Evolutionary conservation across 2,797 vertebrate genomes (phyloP).

Genomic region (Acanthornis magna): DNA sequence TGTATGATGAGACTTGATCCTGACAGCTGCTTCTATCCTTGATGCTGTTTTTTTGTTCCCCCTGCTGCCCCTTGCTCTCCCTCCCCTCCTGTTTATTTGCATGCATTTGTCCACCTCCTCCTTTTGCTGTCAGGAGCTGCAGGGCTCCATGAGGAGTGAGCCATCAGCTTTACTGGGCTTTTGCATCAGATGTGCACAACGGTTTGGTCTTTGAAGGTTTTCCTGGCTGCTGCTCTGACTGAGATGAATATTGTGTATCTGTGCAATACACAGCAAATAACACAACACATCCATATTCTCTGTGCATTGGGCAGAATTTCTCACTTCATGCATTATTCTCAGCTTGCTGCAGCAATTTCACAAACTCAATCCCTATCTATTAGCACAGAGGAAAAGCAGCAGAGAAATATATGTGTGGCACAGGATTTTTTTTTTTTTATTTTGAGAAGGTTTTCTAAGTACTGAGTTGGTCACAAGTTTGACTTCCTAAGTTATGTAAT

Average conservation of each 20-base stretch:
- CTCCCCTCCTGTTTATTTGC: neutral
- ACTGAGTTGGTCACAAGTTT: neutral
- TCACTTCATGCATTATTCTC: conserved; percentile 6
- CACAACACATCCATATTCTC: conserved; percentile 8
- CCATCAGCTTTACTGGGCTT: neutral
- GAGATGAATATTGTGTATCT: conserved; percentile 9
- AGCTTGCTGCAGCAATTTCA: conserved; percentile 32
- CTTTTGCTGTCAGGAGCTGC: neutral
- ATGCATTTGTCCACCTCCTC: neutral
- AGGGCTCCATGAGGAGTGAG: neutral
- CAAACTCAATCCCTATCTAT: neutral
- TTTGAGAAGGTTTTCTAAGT: neutral
- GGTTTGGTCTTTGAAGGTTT: neutral
- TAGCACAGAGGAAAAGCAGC: neutral
- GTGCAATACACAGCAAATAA: neutral
- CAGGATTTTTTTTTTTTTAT: neutral
- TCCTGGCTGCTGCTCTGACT: neutral
- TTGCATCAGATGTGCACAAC: neutral
- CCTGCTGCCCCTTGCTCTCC: neutral
- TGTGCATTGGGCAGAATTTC: conserved; percentile 17
- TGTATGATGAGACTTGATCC: neutral
- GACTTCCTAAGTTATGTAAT: neutral
- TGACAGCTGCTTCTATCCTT: neutral
- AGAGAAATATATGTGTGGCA: neutral
- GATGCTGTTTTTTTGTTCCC: neutral